phyloP scores from a whole-genome alignment of 2,888 invertebrate genomes.

The Beris chalybata region DNA sequence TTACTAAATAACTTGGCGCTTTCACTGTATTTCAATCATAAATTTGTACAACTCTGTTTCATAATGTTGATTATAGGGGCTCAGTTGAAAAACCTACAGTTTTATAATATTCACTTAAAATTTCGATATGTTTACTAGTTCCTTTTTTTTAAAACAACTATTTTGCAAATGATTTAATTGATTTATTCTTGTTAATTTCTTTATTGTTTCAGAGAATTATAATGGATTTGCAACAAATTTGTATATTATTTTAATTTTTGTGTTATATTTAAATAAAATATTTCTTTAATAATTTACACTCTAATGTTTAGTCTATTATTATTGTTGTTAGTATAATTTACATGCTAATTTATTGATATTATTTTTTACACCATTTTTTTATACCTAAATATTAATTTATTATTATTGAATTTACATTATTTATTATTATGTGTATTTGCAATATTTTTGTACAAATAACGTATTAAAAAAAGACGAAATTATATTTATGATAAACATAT shows the following conservation, averaged over 20 bases:
- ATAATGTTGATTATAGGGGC: not conserved
- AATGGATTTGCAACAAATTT: slow-evolving; percentile 38
- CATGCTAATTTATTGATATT: slow-evolving; percentile 3
- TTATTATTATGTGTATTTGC: slow-evolving; percentile 10
- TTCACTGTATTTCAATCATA: too few species aligned
- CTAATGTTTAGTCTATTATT: not conserved
- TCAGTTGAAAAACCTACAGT: not conserved
- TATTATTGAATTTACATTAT: slow-evolving; percentile 10
- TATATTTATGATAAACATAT: slow-evolving; percentile 9
- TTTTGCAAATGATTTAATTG: slow-evolving; percentile 32
- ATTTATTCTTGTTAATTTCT: slow-evolving; percentile 41
- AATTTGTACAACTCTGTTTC: too few species aligned
- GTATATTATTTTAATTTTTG: slow-evolving; percentile 15
- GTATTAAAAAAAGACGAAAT: slow-evolving; percentile 20
- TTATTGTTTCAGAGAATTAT: slow-evolving; percentile 47
- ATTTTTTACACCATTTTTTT: slow-evolving; percentile 17
- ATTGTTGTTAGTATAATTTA: not conserved
- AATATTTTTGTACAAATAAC: slow-evolving; percentile 15
- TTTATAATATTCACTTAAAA: not conserved
- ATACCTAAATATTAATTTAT: slow-evolving; percentile 9
- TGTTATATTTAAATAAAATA: slow-evolving; percentile 25
- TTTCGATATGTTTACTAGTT: slow-evolving; percentile 30
- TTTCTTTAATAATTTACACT: slow-evolving; percentile 13
- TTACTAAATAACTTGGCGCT: not conserved
- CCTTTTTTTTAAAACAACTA: slow-evolving; percentile 17